Conservation (phyloP, 2,113 vertebrate genomes). For the Tenrec ecaudatus region DNA sequence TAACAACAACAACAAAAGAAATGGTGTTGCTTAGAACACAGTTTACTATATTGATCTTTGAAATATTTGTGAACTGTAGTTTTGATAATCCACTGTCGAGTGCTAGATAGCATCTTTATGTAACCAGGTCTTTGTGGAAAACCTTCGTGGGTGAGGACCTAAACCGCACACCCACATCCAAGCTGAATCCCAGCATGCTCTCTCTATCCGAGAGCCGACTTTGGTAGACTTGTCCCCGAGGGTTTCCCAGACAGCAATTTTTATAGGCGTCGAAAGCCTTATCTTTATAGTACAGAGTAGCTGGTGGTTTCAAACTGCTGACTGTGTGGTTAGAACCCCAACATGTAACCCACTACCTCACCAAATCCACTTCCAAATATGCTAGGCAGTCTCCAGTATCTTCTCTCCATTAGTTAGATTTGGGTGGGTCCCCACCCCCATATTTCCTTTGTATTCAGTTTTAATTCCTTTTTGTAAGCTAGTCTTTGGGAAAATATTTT, state of each 20-base stretch:
- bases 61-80: neutral
- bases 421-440: neutral
- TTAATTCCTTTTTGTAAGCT: neutral
- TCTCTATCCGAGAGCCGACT: neutral
- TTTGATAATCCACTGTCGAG: neutral
- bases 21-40: neutral
- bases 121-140: neutral
- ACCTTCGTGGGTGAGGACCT: neutral
- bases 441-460: neutral
- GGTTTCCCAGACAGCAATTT: neutral
- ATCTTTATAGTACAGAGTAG: too few species aligned
- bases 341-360: too few species aligned
- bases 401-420: neutral
- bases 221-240: neutral
- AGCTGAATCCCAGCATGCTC: neutral
- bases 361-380: too few species aligned
- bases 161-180: neutral
- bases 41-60: neutral
- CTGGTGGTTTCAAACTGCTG: too few species aligned
- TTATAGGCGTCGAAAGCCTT: neutral
- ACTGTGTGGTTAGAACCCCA: too few species aligned
- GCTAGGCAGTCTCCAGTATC: neutral
- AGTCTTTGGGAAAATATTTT: neutral
- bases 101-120: neutral
- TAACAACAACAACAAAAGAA: neutral